Evolutionary conservation across 2,888 invertebrate species (phyloP), one percentile per base, ranked within the genome.

Genomic region (Petrolisthes cinctipes): DNA sequence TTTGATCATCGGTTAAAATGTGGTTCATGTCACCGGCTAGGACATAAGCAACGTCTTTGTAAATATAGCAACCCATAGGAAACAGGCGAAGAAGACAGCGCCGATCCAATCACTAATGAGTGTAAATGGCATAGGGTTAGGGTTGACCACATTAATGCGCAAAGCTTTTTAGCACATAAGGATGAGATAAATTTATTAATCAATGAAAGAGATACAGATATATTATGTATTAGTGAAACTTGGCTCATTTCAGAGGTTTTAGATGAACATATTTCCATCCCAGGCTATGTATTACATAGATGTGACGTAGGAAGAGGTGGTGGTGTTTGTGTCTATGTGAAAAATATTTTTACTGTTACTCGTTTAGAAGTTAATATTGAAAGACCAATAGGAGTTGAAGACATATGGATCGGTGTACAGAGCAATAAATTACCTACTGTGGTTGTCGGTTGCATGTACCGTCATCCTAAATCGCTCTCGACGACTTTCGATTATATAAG

Each of bases 311-410:
- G 61, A 61, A 7, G 61, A 7, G 61, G 61, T 11, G 61, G 9
- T 61, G 73, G 73, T 73, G n/a, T n/a, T 20, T 73, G 17, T 73
- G n/a, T 73, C 6, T 73, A 73, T 73, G 73, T n/a, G n/a, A 73
- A n/a, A 73, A n/a, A n/a, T n/a, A n/a, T n/a, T n/a, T n/a, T n/a
- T n/a, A n/a, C n/a, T n/a, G n/a, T n/a, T n/a, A n/a, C n/a, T n/a
- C n/a, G n/a, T n/a, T n/a, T n/a, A 7, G n/a, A 14, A 17, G 6
- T 73, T 17, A n/a, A 73, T 73, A 73, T 73, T 20, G 6, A 7
- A 17, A 73, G n/a, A 73, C 11, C 9, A 17, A n/a, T 73, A 73
- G 9, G 73, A n/a, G n/a, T 73, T 20, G n/a, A 17, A 7, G n/a
- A n/a, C n/a, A n/a, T n/a, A n/a, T n/a, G n/a, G n/a, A n/a, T n/a